These are phyloP conservation scores for Ennomos fuscantarius DNA, from an alignment of 2,888 invertebrate genomes.

Conservation along the genomic window DNA sequence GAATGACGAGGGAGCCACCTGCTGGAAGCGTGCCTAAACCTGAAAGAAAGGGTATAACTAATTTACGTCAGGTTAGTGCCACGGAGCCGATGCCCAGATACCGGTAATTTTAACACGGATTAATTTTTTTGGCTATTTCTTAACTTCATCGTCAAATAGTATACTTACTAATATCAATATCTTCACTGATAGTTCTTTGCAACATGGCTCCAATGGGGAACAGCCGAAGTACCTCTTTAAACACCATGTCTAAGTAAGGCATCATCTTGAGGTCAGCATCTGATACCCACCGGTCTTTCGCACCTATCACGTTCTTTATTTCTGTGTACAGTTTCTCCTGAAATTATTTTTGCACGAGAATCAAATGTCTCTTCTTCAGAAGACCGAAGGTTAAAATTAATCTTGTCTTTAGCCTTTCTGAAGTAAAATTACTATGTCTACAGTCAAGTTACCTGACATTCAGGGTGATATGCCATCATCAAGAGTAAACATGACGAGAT, in stretches of 20 bases:
- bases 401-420: too few species aligned
- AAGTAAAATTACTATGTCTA: too few species aligned
- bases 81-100: too few species aligned
- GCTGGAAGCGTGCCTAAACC: conserved; percentile 64
- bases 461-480: conserved; percentile 74
- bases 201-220: conserved; percentile 71
- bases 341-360: conserved; percentile 18
- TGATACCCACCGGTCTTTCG: conserved; percentile 54
- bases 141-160: too few species aligned
- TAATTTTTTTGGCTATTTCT: too few species aligned
- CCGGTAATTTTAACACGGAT: too few species aligned
- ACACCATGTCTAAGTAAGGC: conserved; percentile 73
- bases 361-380: too few species aligned
- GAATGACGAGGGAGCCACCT: conserved; percentile 61
- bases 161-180: conserved; percentile 62
- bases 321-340: conserved; percentile 68
- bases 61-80: too few species aligned
- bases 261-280: conserved; percentile 65
- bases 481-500: conserved; percentile 63
- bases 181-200: conserved; percentile 66
- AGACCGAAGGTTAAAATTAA: too few species aligned
- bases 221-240: conserved; percentile 67
- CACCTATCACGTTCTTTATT: conserved; percentile 59
- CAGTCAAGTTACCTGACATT: conserved; percentile 59
- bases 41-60: conserved; percentile 25